Conservation (phyloP, 2,113 vertebrate species). For the Oncorhynchus tshawytscha region DNA sequence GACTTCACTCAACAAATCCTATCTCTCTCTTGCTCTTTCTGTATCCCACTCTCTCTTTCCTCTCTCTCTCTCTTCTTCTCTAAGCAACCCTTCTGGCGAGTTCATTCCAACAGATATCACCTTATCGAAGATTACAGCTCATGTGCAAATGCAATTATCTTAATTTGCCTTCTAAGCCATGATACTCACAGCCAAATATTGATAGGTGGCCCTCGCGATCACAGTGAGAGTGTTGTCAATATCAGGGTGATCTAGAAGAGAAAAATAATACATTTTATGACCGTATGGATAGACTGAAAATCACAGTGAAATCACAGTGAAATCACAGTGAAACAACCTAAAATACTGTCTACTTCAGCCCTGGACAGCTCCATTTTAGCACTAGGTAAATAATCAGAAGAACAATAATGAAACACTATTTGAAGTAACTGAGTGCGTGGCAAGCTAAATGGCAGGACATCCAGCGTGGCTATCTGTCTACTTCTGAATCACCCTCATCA, state of each 20-base stretch:
- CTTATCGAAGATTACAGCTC: too few species aligned
- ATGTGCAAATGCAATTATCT: too few species aligned
- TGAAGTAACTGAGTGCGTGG: not conserved
- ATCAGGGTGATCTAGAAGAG: constrained; percentile 48
- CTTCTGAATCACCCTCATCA: not conserved
- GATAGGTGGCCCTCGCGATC: constrained; percentile 44
- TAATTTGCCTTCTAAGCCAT: too few species aligned
- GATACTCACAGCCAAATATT: constrained; percentile 60
- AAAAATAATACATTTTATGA: constrained; percentile 20
- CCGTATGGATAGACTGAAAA: not conserved
- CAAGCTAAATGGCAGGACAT: not conserved
- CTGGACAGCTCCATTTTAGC: not conserved
- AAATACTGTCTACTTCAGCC: not conserved
- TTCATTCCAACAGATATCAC: too few species aligned
- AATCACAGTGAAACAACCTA: too few species aligned
- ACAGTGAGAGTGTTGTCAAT: constrained; percentile 46
- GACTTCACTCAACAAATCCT: not conserved
- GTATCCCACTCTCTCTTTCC: not conserved
- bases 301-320: too few species aligned
- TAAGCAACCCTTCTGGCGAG: not conserved
- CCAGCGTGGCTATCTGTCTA: not conserved
- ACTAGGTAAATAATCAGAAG: not conserved
- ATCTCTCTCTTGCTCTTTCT: constrained; percentile 7
- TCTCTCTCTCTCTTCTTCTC: constrained; percentile 10
- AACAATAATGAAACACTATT: too few species aligned